Evolutionary conservation across 2,113 vertebrate genomes (phyloP).

Genomic region (Actenoides lindsayi): DNA sequence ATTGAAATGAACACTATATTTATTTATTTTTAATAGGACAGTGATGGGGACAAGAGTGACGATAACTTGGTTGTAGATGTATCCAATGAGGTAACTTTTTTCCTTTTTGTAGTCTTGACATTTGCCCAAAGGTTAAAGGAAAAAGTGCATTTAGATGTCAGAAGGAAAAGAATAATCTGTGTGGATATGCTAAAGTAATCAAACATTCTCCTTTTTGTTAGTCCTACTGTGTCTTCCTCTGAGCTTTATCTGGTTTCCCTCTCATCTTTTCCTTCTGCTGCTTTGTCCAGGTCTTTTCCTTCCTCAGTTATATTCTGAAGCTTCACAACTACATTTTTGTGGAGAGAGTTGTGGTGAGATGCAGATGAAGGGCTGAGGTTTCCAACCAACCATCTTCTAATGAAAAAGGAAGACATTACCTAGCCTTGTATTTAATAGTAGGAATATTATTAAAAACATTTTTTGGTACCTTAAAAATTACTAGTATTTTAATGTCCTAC

Average conservation of each 20-base stretch:
- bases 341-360: background rate
- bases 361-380: background rate
- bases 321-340: background rate
- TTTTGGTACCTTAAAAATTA: background rate
- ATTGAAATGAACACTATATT: slow-evolving; percentile 57
- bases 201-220: background rate
- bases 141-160: slow-evolving; percentile 21
- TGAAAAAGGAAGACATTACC: background rate
- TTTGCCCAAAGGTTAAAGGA: slow-evolving; percentile 28
- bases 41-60: slow-evolving; percentile 87
- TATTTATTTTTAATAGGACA: slow-evolving; percentile 80
- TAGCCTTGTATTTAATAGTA: background rate
- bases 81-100: slow-evolving; percentile 84
- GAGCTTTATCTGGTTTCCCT: background rate
- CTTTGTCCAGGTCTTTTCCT: background rate
- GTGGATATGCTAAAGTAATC: slow-evolving; percentile 42
- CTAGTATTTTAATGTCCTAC: background rate
- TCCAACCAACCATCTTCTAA: background rate
- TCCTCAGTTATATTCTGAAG: rapidly evolving
- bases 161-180: background rate
- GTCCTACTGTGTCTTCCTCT: background rate
- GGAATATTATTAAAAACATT: background rate
- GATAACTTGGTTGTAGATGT: slow-evolving; percentile 89
- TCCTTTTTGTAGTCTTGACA: slow-evolving; percentile 8
- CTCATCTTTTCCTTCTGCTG: background rate